phyloP scores from a whole-genome alignment of 2,113 vertebrate species.

The Tragulus kanchil region DNA sequence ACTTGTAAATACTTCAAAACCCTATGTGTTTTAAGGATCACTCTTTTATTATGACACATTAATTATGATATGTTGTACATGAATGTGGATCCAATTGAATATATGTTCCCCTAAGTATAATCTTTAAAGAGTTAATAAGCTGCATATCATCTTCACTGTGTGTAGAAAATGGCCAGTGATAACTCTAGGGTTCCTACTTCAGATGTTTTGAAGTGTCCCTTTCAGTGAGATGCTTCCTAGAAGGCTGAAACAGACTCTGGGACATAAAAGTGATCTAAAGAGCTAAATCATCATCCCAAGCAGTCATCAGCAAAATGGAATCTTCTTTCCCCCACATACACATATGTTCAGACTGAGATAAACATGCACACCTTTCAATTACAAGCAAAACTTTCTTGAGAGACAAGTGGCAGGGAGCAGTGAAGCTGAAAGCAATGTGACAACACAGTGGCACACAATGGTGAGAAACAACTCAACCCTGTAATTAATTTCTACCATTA shows the following conservation, averaged over 20 bases:
- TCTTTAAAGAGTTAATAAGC: conserved; percentile 12
- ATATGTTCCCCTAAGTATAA: background rate
- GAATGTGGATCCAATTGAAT: background rate
- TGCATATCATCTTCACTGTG: background rate
- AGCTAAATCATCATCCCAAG: background rate
- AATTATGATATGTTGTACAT: background rate
- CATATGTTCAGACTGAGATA: conserved; percentile 62
- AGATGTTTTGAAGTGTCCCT: background rate
- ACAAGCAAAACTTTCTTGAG: conserved; percentile 87
- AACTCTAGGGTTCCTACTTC: background rate
- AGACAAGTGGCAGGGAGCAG: conserved; percentile 87
- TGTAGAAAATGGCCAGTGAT: background rate
- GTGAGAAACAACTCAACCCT: conserved; percentile 89
- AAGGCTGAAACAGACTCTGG: background rate
- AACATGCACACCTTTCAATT: conserved; percentile 74
- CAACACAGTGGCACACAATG: conserved; percentile 84
- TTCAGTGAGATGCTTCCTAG: background rate
- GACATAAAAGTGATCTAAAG: conserved; percentile 50
- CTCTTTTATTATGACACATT: background rate
- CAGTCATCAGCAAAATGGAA: conserved; percentile 49
- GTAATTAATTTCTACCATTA: conserved; percentile 93
- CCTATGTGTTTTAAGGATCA: background rate
- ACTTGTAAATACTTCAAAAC: background rate
- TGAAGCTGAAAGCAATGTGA: conserved; percentile 88
- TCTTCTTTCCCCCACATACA: background rate